phyloP scores from a whole-genome alignment of 1,140 invertebrate species.

The Callitettix versicolor region DNA sequence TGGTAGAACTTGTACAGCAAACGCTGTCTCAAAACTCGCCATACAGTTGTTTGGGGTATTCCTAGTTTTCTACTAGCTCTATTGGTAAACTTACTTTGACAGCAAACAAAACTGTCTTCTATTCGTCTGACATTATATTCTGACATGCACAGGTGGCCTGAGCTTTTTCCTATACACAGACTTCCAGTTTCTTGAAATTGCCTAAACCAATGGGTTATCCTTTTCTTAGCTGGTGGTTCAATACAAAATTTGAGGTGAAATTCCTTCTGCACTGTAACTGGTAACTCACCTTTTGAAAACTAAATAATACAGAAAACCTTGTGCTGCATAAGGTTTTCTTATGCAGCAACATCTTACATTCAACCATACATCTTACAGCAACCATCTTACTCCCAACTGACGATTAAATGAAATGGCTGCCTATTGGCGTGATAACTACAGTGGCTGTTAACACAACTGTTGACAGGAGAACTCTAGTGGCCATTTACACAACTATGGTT shows the following conservation, averaged over 20 bases:
- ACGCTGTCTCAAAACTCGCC: conserved; percentile 2
- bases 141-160: not conserved
- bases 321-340: too few species aligned
- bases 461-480: too few species aligned
- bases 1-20: conserved; percentile 4
- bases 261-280: conserved; percentile 5
- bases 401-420: too few species aligned
- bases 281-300: conserved; percentile 1
- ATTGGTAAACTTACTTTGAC: not conserved
- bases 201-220: conserved; percentile 11
- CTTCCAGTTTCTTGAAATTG: conserved; percentile 10
- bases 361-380: too few species aligned
- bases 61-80: conserved; percentile 1
- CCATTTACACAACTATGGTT: too few species aligned
- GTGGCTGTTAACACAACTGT: too few species aligned
- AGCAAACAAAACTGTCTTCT: conserved; percentile 4
- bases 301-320: not conserved
- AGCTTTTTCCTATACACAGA: conserved; percentile 12
- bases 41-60: conserved; percentile 7
- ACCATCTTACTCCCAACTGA: too few species aligned
- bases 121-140: conserved; percentile 13
- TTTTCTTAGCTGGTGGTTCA: conserved; percentile 7
- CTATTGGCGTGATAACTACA: too few species aligned
- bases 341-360: too few species aligned
- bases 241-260: conserved; percentile 10